Evolutionary conservation across 1,140 invertebrate genomes (phyloP).

Genomic region (Sycobia sp.): DNA sequence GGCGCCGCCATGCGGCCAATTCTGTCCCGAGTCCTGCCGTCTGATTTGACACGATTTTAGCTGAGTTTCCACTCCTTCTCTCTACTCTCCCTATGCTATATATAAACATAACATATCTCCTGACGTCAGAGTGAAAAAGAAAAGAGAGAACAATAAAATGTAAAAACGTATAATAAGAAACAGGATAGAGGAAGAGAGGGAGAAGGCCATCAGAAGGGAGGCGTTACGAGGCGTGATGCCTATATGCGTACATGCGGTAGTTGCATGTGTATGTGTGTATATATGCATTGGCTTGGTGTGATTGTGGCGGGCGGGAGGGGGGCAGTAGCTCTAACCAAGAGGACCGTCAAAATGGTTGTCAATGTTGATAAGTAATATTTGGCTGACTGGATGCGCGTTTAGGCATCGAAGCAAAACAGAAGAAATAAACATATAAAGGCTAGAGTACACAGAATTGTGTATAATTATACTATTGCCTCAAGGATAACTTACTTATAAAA

Average conservation of each 20-base stretch:
- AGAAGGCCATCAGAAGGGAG: not conserved
- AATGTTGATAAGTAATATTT: constrained; percentile 32
- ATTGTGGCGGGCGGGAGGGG: no score
- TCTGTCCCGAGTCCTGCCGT: no score
- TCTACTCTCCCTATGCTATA: no score
- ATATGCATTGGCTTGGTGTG: no score
- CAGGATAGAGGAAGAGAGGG: not conserved
- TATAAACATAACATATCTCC: not conserved
- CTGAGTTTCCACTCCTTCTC: no score
- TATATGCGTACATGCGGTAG: no score
- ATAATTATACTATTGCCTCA: no score
- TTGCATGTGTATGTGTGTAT: no score
- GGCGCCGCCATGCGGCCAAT: no score
- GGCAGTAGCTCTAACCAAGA: no score
- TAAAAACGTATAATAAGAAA: not conserved
- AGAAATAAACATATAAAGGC: not conserved
- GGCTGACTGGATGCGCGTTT: constrained; percentile 13
- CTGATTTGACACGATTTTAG: no score
- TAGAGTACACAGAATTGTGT: no score
- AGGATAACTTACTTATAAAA: not conserved
- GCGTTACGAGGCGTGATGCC: not conserved
- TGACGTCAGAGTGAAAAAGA: constrained; percentile 8
- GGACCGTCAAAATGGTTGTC: constrained; percentile 45
- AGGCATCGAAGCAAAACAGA: not conserved
- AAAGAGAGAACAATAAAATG: not conserved